Base-by-base conservation (phyloP, 1,140 invertebrate species). In the Drosophila busckii region DNA sequence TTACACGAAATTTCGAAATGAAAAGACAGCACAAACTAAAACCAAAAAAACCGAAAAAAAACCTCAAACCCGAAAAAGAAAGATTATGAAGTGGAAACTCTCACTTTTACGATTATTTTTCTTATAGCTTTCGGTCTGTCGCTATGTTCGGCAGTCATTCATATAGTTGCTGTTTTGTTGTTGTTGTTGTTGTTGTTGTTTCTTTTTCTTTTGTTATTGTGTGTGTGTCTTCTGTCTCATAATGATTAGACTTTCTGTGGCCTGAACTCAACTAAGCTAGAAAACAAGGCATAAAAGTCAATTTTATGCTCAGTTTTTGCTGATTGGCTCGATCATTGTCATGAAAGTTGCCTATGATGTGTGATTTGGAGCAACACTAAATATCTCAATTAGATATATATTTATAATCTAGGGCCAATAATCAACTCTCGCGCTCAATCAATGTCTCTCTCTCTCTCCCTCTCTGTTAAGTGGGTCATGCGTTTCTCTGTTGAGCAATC, bases 81-180 rank as follows among this genome's bases (percentile, higher is more conserved):
- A 56, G 59, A 80, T 73, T 80, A 69, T 71, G 59, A 60, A 82
- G 73, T 80, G 73, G 64, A 82, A 82, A 82, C 75, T 82, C 75
- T 82, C 75, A 82, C 75, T 82, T 82, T 82, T 82, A 82, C 61
- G 75, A 82, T 75, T 82, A 82, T 82, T 82, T 82, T 82, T 82
- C 65, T 82, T 80, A 58, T 69, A 46, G 75, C 75, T 80, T 80
- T 80, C 64, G 65, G 69, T 75, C 49, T n/a, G n/a, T n/a, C n/a
- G n/a, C n/a, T n/a, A n/a, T n/a, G n/a, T n/a, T n/a, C n/a, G n/a
- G n/a, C n/a, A n/a, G 50, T 59, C 60, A 65, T 75, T 40, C 63
- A 56, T 54, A 40, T 25, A 41, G 37, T 56, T 56, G 32, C 45
- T 49, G 28, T 46, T n/a, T n/a, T 29, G 31, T 42, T 65, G 20